Evolutionary conservation across 2,888 invertebrate genomes (phyloP).

Genomic region (Onchidella celtica): DNA sequence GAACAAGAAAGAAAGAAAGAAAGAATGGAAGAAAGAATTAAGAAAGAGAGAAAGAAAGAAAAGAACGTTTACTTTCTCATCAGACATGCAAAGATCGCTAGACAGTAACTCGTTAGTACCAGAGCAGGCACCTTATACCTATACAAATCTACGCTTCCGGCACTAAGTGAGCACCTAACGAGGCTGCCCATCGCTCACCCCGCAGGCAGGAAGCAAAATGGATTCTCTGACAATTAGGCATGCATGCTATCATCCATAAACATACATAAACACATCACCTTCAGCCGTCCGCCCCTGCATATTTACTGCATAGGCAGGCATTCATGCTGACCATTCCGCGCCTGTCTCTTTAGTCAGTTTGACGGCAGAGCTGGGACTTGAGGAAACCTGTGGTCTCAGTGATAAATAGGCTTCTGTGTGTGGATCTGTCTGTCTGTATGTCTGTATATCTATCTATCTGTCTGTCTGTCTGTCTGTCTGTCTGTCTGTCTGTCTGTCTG

Average conservation of each 20-base stretch:
- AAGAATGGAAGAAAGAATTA: too few species aligned
- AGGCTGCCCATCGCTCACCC: neutral
- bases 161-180: neutral
- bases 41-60: too few species aligned
- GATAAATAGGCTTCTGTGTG: too few species aligned
- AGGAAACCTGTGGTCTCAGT: too few species aligned
- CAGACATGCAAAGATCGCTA: too few species aligned
- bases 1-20: too few species aligned
- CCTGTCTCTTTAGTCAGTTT: too few species aligned
- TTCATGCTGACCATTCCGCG: neutral
- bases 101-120: too few species aligned
- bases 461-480: conserved; percentile 30
- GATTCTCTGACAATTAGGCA: neutral
- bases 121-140: too few species aligned
- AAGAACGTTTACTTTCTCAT: too few species aligned
- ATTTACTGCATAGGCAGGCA: neutral
- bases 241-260: neutral
- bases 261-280: neutral
- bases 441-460: neutral
- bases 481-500: conserved; percentile 18
- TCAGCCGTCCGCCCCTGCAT: neutral
- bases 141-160: too few species aligned
- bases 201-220: neutral
- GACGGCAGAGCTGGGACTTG: too few species aligned
- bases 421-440: neutral